These are phyloP conservation scores for Phlogophora meticulosa DNA, from an alignment of 2,888 invertebrate genomes.

Conservation along the genomic window DNA sequence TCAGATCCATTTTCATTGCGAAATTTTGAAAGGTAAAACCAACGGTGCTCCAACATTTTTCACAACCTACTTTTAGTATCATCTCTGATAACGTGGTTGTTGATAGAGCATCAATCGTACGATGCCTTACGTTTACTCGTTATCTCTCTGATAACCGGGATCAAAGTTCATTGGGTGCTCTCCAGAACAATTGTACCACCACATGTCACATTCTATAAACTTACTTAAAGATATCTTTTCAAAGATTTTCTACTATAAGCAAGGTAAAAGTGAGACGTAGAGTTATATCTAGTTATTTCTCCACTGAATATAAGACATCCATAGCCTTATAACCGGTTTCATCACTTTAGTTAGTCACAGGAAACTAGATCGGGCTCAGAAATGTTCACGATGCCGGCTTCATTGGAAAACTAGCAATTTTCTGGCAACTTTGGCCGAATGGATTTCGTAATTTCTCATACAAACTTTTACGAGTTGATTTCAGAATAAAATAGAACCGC, in stretches of 20 bases:
- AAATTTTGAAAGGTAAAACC: neutral
- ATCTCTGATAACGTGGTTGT: conserved; percentile 1
- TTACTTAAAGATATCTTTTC: too few relatives aligned
- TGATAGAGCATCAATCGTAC: conserved; percentile 6
- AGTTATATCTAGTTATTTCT: neutral
- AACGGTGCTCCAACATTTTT: neutral
- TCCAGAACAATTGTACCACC: too few relatives aligned
- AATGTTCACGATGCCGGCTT: neutral
- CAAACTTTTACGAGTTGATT: neutral
- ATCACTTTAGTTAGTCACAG: neutral
- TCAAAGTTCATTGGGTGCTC: conserved; percentile 14
- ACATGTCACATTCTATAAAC: too few relatives aligned
- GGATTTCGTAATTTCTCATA: neutral
- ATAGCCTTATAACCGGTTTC: neutral
- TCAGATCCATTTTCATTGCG: neutral
- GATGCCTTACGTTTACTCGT: neutral
- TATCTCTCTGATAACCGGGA: conserved; percentile 6
- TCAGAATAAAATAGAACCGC: neutral
- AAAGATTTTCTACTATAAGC: neutral
- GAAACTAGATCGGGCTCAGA: neutral
- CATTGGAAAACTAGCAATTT: conserved; percentile 7
- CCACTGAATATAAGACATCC: neutral
- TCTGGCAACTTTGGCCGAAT: neutral
- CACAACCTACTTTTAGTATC: conserved; percentile 7
- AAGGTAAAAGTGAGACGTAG: neutral